Conservation (phyloP, 2,113 vertebrate species). For the Azemiops feae region DNA sequence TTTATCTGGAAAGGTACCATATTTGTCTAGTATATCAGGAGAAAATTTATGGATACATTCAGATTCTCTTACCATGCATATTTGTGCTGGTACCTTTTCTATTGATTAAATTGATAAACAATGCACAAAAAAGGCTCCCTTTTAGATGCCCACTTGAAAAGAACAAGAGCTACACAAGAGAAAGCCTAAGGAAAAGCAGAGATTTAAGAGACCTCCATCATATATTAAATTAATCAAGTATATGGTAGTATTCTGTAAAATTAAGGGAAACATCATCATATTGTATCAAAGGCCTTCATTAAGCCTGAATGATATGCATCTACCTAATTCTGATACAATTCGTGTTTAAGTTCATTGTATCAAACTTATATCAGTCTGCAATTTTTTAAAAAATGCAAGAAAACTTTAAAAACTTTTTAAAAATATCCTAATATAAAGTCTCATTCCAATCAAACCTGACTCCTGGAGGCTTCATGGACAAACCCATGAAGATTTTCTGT, state of each 20-base stretch:
- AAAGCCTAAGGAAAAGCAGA: no score
- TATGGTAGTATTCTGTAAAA: neutral
- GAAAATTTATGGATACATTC: no score
- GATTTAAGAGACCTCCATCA: neutral
- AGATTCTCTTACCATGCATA: neutral
- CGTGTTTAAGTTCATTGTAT: neutral
- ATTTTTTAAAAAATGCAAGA: neutral
- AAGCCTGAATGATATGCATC: neutral
- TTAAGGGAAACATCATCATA: neutral
- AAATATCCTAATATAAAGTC: neutral
- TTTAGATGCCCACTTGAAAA: neutral
- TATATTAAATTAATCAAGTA: neutral
- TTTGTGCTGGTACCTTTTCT: neutral
- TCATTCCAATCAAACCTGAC: neutral
- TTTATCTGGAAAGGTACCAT: neutral
- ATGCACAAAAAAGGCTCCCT: neutral
- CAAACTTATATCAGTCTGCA: neutral
- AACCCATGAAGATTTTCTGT: neutral
- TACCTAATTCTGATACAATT: neutral
- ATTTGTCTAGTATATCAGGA: neutral
- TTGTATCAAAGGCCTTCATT: neutral
- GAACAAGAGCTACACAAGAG: neutral
- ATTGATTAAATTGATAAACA: neutral
- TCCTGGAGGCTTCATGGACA: neutral
- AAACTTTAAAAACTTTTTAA: neutral